These are phyloP conservation scores for Ceyx melanurus DNA, from an alignment of 2,113 vertebrate species.

Conservation along the genomic window DNA sequence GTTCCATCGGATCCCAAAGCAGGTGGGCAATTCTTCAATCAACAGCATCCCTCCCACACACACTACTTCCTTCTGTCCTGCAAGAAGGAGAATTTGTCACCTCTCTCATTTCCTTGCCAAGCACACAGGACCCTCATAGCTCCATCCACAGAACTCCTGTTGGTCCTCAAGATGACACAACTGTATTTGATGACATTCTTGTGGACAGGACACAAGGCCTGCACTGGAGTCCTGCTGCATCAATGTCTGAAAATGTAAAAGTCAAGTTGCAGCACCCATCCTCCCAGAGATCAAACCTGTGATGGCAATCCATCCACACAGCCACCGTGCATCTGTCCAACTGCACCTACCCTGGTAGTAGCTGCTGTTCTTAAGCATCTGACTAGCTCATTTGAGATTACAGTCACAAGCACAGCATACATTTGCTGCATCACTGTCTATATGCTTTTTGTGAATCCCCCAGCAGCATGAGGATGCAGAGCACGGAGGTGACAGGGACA, in stretches of 20 bases:
- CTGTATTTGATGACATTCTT: neutral
- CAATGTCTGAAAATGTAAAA: neutral
- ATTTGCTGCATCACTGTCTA: neutral
- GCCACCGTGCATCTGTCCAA: neutral
- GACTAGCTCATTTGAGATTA: neutral
- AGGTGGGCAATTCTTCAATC: neutral
- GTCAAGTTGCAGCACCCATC: neutral
- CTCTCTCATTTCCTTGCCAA: neutral
- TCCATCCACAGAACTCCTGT: neutral
- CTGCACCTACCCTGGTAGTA: neutral
- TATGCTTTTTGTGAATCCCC: neutral
- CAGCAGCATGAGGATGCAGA: neutral
- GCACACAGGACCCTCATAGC: neutral
- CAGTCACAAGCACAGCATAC: neutral
- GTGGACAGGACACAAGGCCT: neutral
- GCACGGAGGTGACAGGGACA: accelerated
- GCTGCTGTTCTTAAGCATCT: neutral
- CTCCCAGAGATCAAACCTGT: neutral
- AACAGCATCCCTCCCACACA: neutral
- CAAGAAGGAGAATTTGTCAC: neutral
- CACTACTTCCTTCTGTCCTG: neutral
- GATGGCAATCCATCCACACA: neutral
- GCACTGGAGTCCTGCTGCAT: neutral
- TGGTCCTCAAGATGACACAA: neutral
- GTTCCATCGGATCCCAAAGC: neutral